A percentile compares a stretch with the other conserved stretches of the same genome.
Conservation (phyloP, 2,113 vertebrate genomes). For the Bos javanicus region DNA sequence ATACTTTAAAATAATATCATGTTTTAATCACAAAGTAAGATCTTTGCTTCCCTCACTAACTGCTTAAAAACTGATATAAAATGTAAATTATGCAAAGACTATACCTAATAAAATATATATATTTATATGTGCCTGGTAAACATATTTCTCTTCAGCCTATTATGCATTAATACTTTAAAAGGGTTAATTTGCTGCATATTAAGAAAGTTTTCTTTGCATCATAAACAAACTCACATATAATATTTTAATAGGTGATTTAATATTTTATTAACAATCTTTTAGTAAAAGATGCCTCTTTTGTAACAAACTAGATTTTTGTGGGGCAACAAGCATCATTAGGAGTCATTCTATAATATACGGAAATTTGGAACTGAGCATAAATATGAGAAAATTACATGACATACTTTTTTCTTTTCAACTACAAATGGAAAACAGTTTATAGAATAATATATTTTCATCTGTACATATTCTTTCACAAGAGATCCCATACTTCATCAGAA, state of each 20-base stretch:
- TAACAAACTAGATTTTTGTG: conserved; percentile 58
- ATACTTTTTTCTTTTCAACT: conserved; percentile 44
- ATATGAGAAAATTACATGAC: conserved; percentile 55
- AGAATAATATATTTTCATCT: conserved; percentile 60
- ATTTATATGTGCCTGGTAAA: conserved; percentile 64
- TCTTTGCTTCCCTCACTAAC: conserved; percentile 62
- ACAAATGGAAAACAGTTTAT: conserved; percentile 24
- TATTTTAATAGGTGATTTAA: conserved; percentile 79
- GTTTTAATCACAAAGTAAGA: conserved; percentile 69
- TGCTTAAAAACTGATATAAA: conserved; percentile 75
- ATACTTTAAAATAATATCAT: conserved; percentile 49
- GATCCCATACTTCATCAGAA: conserved; percentile 2
- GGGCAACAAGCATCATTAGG: conserved; percentile 41
- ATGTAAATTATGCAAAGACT: conserved; percentile 78
- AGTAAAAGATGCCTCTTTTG: conserved; percentile 66
- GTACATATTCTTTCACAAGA: conserved; percentile 60
- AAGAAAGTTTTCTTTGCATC: conserved; percentile 73
- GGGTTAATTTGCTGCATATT: conserved; percentile 75
- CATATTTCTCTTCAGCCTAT: conserved; percentile 68
- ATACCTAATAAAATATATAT: conserved; percentile 73
- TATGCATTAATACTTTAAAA: conserved; percentile 74
- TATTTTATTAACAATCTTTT: conserved; percentile 81
- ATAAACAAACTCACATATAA: conserved; percentile 76
- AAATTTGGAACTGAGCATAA: conserved; percentile 22
- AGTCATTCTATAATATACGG: conserved; percentile 47